Evolutionary conservation across 2,888 invertebrate species (phyloP), one percentile per base, ranked within the genome.

Genomic region (Lissonota sp.): DNA sequence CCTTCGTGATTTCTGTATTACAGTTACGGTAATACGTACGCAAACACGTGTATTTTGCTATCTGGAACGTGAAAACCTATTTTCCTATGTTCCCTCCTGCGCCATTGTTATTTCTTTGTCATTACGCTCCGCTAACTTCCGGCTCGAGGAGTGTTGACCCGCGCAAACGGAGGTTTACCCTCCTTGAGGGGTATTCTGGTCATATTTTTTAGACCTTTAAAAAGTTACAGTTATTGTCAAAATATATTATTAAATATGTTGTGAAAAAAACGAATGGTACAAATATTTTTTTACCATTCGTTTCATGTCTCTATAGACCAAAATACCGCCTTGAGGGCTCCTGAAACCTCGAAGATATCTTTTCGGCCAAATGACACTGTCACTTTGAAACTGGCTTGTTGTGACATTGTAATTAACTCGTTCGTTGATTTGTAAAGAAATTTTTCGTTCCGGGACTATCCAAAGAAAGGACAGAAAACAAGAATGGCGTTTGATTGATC

Each of bases 1-100:
- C 85, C 88, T 85, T 39, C n/a, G 12, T 46, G 63, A 62, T 70
- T 67, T 73, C 62, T 49, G 57, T 42, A 69, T 69, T 49, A 77
- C 12, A 16, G 70, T 57, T 57, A 16, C 10, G 8, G 8, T 37
- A 16, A 46, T 16, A 40, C 53, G 42, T 42, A 39, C 2, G 8
- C 8, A 6, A 16, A 37, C 14, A 5, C 8, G 16, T 44, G 46
- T 62, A 55, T 63, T 57, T n/a, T 49, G 69, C 69, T 69, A 62
- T 76, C 44, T 69, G 46, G 62, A 76, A 77, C 70, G 70, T 70
- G 63, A 77, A 70, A 76, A 64, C 5, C 39, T 55, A 55, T 77
- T 77, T 63, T 70, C 40, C 63, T 40, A 57, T 62, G 55, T 74
- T 40, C n/a, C 49, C 55, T 40, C 42, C 63, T 40, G 40, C 14